Conservation (phyloP, 2,113 vertebrate species). For the Burhinus oedicnemus region DNA sequence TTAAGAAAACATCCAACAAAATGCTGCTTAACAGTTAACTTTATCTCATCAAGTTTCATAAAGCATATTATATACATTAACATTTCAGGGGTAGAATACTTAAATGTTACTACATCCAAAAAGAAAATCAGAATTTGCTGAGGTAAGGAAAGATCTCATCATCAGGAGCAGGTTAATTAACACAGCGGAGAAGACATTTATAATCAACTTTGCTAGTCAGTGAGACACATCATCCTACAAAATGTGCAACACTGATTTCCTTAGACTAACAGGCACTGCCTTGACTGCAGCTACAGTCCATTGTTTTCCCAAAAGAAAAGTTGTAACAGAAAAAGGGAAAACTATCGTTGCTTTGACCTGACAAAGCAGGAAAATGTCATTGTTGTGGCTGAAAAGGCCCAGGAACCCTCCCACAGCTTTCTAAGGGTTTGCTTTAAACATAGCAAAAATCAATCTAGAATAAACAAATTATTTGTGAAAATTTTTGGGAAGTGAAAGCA, state of each 20-base stretch:
- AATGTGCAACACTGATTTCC: neutral
- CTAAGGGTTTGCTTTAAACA: neutral
- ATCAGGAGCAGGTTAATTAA: neutral
- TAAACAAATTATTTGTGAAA: neutral
- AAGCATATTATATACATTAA: neutral
- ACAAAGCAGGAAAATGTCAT: neutral
- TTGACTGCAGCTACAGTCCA: neutral
- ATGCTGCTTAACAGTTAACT: neutral
- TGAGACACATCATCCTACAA: neutral
- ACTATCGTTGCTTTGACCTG: neutral
- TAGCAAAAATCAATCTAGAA: neutral
- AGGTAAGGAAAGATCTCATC: neutral
- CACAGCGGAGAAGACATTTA: neutral
- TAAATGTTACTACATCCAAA: neutral
- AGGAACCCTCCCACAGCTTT: neutral
- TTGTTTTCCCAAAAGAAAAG: neutral
- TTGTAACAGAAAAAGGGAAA: neutral
- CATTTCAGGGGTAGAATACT: neutral
- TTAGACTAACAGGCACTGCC: neutral
- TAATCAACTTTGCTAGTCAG: neutral
- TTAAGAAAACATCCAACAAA: neutral
- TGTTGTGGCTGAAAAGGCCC: neutral
- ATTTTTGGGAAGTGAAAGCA: neutral
- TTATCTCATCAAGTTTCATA: neutral
- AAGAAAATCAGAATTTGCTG: neutral